These are phyloP conservation scores for Siniperca chuatsi DNA, from an alignment of 2,113 vertebrate genomes.

Conservation along the genomic window DNA sequence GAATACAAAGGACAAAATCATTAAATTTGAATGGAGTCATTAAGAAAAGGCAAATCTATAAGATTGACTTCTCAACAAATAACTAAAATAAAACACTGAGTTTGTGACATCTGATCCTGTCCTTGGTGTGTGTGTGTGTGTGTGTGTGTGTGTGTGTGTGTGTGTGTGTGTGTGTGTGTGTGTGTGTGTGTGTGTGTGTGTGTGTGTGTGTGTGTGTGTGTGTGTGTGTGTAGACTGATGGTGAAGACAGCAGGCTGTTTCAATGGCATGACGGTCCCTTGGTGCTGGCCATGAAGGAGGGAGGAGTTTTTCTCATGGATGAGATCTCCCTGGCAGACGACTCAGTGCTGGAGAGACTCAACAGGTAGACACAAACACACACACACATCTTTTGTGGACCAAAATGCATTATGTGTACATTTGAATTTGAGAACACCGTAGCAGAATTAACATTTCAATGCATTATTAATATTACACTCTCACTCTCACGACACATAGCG, in stretches of 20 bases:
- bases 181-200: too few relatives aligned
- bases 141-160: background rate
- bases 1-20: background rate
- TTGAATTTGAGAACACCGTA: too few relatives aligned
- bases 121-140: background rate
- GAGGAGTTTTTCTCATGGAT: slow-evolving; percentile 94
- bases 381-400: background rate
- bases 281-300: slow-evolving; percentile 93
- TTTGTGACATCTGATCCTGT: background rate
- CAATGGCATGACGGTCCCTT: slow-evolving; percentile 96
- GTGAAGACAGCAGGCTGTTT: slow-evolving; percentile 88
- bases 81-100: background rate
- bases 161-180: slow-evolving; percentile 49
- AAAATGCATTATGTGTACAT: too few relatives aligned
- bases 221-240: slow-evolving; percentile 81
- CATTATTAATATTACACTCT: too few relatives aligned
- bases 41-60: background rate
- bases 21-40: background rate
- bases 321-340: slow-evolving; percentile 98
- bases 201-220: too few relatives aligned
- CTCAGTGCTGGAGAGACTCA: slow-evolving; percentile 97
- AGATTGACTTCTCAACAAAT: background rate
- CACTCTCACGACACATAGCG: too few relatives aligned
- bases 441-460: too few relatives aligned
- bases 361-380: slow-evolving; percentile 86